Conservation (phyloP, 2,888 invertebrate species). For the Acrocyrtus sp. region DNA sequence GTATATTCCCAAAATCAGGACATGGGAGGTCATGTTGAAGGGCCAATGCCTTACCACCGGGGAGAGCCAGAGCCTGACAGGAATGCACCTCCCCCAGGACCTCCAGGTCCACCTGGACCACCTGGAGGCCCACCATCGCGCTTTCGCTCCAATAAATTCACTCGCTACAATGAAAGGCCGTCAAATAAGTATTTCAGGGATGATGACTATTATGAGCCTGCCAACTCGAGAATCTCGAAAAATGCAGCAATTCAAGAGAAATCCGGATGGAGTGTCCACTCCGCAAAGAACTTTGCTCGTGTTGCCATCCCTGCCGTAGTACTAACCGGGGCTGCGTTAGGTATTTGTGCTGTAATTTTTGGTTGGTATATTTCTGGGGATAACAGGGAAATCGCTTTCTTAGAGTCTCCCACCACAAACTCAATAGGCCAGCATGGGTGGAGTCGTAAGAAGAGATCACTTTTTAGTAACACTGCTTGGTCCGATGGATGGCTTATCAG, state of each 20-base stretch:
- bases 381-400: constrained; percentile 60
- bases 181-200: constrained; percentile 36
- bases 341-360: constrained; percentile 83
- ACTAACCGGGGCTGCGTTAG: constrained; percentile 84
- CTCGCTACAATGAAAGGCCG: constrained; percentile 25
- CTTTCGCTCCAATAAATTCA: constrained; percentile 28
- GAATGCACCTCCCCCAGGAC: constrained; percentile 14
- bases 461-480: constrained; percentile 46
- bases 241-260: constrained; percentile 47
- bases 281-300: constrained; percentile 61
- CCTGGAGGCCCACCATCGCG: constrained; percentile 27
- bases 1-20: constrained; percentile 21
- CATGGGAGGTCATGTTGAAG: not conserved
- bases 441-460: constrained; percentile 47
- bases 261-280: constrained; percentile 52
- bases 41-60: constrained; percentile 11
- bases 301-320: constrained; percentile 81
- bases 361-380: constrained; percentile 69
- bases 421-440: constrained; percentile 12
- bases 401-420: constrained; percentile 29
- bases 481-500: constrained; percentile 62
- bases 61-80: constrained; percentile 26
- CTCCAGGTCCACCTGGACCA: constrained; percentile 10
- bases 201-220: constrained; percentile 25
- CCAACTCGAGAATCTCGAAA: constrained; percentile 46